Evolutionary conservation across 2,888 invertebrate genomes (phyloP).

Genomic region (Polydrusus tereticollis): DNA sequence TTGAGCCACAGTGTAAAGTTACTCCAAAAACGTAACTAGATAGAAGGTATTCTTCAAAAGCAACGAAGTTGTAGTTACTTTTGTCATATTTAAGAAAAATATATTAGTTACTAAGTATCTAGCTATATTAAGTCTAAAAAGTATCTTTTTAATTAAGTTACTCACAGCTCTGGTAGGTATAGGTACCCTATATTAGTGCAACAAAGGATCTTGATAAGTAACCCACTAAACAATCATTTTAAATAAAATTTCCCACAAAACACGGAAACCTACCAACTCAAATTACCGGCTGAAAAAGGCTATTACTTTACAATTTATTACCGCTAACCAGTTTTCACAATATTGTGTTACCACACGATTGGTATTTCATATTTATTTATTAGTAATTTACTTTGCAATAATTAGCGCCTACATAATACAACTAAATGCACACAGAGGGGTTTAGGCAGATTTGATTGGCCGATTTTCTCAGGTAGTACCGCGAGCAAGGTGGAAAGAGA

Average conservation of each 20-base stretch:
- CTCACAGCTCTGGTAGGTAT: too few species aligned
- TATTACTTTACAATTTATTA: constrained; percentile 44
- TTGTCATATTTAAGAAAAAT: too few species aligned
- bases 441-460: constrained; percentile 37
- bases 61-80: too few species aligned
- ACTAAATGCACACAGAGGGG: constrained; percentile 40
- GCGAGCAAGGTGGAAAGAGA: constrained; percentile 40
- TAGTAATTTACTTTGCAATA: constrained; percentile 44
- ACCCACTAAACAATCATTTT: not conserved
- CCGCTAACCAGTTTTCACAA: constrained; percentile 49
- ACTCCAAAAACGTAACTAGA: too few species aligned
- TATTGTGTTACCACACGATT: constrained; percentile 46
- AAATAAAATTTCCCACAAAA: constrained; percentile 14
- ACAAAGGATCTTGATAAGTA: not conserved
- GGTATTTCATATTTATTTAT: constrained; percentile 46
- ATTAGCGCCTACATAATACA: constrained; percentile 47
- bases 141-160: too few species aligned
- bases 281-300: constrained; percentile 28
- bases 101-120: too few species aligned
- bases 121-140: too few species aligned
- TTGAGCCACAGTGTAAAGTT: too few species aligned
- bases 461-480: constrained; percentile 46
- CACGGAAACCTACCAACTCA: constrained; percentile 35
- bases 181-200: not conserved
- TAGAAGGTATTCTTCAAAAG: too few species aligned